Percentiles rank a stretch among this genome's conserved stretches.
Conservation (phyloP, 2,888 invertebrate genomes). For the Pyrrhosoma nymphula region DNA sequence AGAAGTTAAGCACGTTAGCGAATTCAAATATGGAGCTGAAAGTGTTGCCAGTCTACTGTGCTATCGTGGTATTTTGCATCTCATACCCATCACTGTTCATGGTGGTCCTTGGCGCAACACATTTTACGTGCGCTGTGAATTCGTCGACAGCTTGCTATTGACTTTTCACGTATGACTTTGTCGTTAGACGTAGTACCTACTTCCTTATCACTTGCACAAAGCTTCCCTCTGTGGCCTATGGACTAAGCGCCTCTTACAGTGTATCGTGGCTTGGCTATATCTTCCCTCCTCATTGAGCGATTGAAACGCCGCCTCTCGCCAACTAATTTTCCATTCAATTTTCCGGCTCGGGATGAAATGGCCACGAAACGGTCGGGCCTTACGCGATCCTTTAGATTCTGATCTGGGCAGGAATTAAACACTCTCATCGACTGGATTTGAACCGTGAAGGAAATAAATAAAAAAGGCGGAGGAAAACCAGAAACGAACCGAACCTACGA, state of each 20-base stretch:
- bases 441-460: background rate
- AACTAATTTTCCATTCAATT: background rate
- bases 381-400: background rate
- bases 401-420: background rate
- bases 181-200: background rate
- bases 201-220: background rate
- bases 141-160: too few relatives aligned
- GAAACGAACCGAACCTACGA: background rate
- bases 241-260: background rate
- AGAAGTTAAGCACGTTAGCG: too few relatives aligned
- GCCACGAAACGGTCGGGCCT: conserved; percentile 1
- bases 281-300: background rate
- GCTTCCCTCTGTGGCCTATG: background rate
- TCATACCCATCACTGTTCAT: too few relatives aligned
- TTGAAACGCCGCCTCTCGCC: background rate
- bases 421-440: background rate
- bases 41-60: too few relatives aligned
- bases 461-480: background rate
- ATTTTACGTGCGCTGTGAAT: too few relatives aligned
- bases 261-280: background rate
- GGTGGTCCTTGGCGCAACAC: too few relatives aligned
- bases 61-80: too few relatives aligned
- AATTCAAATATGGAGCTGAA: too few relatives aligned
- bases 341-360: conserved; percentile 17
- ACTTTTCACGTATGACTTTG: background rate